Conservation (phyloP, 2,113 vertebrate species). For the Delphinus delphis region DNA sequence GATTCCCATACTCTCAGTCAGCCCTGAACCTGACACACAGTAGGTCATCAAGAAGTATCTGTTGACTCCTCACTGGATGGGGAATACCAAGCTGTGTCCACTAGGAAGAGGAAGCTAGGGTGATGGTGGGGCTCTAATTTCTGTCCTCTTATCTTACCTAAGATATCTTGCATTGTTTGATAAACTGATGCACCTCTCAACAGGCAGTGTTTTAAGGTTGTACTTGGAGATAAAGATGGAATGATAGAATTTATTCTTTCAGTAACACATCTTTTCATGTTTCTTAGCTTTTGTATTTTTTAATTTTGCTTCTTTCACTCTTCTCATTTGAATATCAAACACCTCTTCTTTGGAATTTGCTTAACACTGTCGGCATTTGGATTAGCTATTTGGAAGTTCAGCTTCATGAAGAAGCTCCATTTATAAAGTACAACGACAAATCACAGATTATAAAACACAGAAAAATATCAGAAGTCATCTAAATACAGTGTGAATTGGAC, state of each 20-base stretch:
- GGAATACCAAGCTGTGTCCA: not conserved
- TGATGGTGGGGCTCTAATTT: not conserved
- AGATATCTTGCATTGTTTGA: not conserved
- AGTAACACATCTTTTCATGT: not conserved
- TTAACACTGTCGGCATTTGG: not conserved
- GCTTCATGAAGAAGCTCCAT: not conserved
- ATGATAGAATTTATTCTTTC: not conserved
- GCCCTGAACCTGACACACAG: too few relatives aligned
- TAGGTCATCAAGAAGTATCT: not conserved
- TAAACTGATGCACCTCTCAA: not conserved
- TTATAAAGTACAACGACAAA: not conserved
- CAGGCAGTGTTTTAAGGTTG: not conserved
- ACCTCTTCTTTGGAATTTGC: not conserved
- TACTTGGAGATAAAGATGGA: not conserved
- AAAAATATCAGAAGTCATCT: not conserved
- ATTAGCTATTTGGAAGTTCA: not conserved
- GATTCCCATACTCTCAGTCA: not conserved
- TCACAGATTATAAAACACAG: not conserved
- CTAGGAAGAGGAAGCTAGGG: not conserved
- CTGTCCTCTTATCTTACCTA: not conserved
- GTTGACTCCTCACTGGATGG: not conserved
- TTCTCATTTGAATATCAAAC: constrained; percentile 6
- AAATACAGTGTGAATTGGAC: not conserved
- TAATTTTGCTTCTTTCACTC: not conserved
- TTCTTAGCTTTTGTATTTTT: not conserved